phyloP scores from a whole-genome alignment of 2,797 vertebrate species.

The Rousettus madagascariensis region DNA sequence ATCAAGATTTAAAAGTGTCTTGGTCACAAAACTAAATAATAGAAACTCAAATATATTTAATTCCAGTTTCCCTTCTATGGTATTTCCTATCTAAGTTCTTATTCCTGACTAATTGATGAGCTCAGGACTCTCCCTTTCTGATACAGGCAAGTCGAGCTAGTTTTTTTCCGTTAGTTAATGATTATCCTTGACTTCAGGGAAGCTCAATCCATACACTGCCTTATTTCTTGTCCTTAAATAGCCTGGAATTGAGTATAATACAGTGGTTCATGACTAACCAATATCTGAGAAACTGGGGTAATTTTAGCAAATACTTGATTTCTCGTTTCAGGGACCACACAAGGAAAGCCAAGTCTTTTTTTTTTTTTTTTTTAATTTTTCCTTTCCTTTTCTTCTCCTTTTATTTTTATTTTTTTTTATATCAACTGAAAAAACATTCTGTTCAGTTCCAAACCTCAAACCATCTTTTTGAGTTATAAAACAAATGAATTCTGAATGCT shows the following conservation, averaged over 20 bases:
- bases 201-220: background rate
- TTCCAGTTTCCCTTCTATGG: background rate
- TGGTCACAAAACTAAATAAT: background rate
- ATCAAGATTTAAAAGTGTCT: background rate
- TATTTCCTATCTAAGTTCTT: background rate
- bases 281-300: slow-evolving; percentile 51
- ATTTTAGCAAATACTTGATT: slow-evolving; percentile 70
- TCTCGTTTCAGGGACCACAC: slow-evolving; percentile 69
- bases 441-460: slow-evolving; percentile 25
- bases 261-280: slow-evolving; percentile 54
- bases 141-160: background rate
- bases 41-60: background rate
- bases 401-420: background rate
- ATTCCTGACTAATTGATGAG: background rate
- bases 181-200: background rate
- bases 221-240: slow-evolving; percentile 48
- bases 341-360: slow-evolving; percentile 40
- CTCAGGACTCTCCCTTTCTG: background rate
- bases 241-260: slow-evolving; percentile 43
- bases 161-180: slow-evolving; percentile 15
- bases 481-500: background rate
- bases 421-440: slow-evolving; percentile 51
- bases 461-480: background rate
- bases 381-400: background rate
- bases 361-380: background rate